Evolutionary conservation across 2,797 vertebrate genomes (phyloP), one percentile per base, ranked within the genome.

Genomic region (Diplodus sargus): DNA sequence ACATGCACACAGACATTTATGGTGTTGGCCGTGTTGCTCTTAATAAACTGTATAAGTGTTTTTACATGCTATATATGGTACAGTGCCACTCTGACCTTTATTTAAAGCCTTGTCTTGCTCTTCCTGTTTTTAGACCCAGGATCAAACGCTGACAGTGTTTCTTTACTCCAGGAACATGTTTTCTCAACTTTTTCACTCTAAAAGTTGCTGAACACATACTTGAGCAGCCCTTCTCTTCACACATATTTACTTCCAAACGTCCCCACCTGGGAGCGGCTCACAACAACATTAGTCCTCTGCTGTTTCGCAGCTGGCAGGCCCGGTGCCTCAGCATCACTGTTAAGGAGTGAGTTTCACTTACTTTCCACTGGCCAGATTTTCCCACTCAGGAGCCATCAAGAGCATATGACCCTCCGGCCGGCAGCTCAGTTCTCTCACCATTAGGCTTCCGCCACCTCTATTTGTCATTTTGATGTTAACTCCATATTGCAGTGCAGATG

Each of bases 401-500:
- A 70, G 65, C 63, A 43, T 42, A 57, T 51, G 76, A 82, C 79
- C 59, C 79, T 72, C 54, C 2, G 20, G 74, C 79, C 69, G 14
- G 58, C 68, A n/a, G 65, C 75, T 77, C 61, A 7, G 30, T 79
- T 82, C 25, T 59, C 78, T 85, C 77, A 58, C 86, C 75, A 81
- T 90, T 85, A 87, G 82, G 81, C 79, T 28, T 70, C 73, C 39
- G n/a, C 73, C 52, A 28, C 71, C 59, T 83, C 62, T 43, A 79
- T 90, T 89, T 76, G 79, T 89, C 88, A 88, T 84, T 84, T 78
- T 87, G 83, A 90, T 89, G 86, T 84, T 86, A 87, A 90, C 86
- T 76, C 76, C 73, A 79, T 76, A 84, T 78, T 76, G 61, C 80
- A n/a, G 79, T 39, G 75, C 74, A 65, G 88, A 89, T 89, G 90